Conservation (phyloP, 2,113 vertebrate genomes). For the Nesoenas mayeri region DNA sequence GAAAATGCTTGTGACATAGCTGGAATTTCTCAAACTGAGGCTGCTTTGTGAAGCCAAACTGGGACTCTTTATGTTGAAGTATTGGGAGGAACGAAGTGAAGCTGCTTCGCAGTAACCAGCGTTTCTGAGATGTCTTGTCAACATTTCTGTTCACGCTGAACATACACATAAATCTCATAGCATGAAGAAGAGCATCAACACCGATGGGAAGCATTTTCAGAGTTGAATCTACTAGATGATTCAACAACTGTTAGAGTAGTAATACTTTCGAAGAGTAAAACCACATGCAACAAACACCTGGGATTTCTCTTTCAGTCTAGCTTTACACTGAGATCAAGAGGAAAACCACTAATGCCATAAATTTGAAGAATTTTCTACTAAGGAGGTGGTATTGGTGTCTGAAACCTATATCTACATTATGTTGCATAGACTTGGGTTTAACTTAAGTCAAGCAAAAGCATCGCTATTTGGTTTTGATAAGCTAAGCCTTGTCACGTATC, state of each 20-base stretch:
- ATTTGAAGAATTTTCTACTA: background rate
- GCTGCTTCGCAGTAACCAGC: background rate
- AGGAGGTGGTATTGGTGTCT: background rate
- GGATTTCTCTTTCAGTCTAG: background rate
- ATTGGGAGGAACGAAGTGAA: background rate
- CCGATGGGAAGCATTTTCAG: background rate
- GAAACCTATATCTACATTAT: background rate
- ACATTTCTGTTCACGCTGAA: background rate
- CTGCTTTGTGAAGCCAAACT: background rate
- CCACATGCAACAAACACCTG: background rate
- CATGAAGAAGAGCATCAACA: background rate
- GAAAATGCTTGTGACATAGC: background rate
- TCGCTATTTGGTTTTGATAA: background rate
- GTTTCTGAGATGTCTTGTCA: background rate
- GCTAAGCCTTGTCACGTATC: background rate
- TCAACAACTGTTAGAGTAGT: background rate
- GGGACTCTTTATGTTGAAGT: background rate
- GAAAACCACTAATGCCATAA: background rate
- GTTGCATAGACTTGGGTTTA: accelerated
- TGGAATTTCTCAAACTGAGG: background rate
- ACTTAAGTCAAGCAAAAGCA: background rate
- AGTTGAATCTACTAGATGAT: background rate
- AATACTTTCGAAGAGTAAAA: background rate
- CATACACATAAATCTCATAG: background rate
- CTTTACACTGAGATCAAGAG: background rate